phyloP scores from a whole-genome alignment of 2,797 vertebrate genomes.

The Pygocentrus nattereri region DNA sequence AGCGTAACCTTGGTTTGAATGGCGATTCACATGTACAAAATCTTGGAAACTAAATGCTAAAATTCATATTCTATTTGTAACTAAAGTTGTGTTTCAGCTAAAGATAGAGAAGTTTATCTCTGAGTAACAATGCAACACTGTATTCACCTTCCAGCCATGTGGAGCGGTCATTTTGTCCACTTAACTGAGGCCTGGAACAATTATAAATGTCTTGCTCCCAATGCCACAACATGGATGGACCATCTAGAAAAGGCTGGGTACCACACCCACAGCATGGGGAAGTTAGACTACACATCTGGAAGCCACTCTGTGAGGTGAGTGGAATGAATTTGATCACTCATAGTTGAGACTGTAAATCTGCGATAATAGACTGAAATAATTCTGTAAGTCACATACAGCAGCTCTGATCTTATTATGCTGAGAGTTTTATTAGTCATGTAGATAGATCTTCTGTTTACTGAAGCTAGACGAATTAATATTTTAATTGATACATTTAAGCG shows the following conservation, averaged over 20 bases:
- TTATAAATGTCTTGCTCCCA: conserved; percentile 90
- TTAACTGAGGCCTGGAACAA: conserved; percentile 97
- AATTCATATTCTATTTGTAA: background rate
- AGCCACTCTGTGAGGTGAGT: conserved; percentile 93
- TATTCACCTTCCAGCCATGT: conserved; percentile 83
- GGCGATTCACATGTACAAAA: background rate
- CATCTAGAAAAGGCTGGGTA: conserved; percentile 87
- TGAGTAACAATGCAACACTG: background rate
- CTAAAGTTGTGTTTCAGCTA: background rate
- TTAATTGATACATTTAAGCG: too few species aligned
- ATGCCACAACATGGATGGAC: conserved; percentile 94
- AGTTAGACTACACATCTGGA: conserved; percentile 92
- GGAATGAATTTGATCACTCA: conserved; percentile 5
- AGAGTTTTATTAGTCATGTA: background rate
- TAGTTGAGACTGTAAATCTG: background rate
- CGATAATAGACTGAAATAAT: background rate
- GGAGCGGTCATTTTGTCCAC: conserved; percentile 95
- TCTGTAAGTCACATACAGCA: background rate
- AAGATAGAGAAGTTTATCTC: background rate
- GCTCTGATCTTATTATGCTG: background rate
- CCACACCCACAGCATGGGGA: conserved; percentile 86
- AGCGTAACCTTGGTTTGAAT: background rate
- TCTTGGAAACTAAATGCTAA: background rate
- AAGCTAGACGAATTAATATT: background rate
- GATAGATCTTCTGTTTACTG: background rate